Conservation (phyloP, 2,113 vertebrate species). For the Scomber japonicus region DNA sequence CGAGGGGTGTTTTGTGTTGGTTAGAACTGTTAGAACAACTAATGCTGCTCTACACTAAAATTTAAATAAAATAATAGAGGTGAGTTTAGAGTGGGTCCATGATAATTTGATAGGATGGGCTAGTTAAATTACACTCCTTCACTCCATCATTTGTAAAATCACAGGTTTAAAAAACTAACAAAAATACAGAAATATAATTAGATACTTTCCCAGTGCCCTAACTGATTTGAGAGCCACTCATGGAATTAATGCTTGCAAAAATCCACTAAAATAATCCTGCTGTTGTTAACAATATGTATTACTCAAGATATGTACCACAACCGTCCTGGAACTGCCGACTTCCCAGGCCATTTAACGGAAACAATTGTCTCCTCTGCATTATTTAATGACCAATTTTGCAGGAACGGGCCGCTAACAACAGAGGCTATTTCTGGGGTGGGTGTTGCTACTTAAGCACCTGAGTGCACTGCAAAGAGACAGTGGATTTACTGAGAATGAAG, state of each 20-base stretch:
- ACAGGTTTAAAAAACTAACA: slow-evolving; percentile 6
- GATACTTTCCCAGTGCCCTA: background rate
- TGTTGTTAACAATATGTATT: slow-evolving; percentile 25
- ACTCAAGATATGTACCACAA: slow-evolving; percentile 15
- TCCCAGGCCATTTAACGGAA: slow-evolving; percentile 40
- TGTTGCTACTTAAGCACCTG: slow-evolving; percentile 43
- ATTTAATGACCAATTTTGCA: slow-evolving; percentile 55
- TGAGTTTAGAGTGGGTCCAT: background rate
- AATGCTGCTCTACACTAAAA: slow-evolving; percentile 2
- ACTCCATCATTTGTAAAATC: background rate
- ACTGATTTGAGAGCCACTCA: slow-evolving; percentile 14
- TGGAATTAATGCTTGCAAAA: background rate
- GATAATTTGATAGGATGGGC: background rate
- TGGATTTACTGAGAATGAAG: slow-evolving; percentile 40
- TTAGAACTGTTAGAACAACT: background rate
- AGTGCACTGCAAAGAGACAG: slow-evolving; percentile 14
- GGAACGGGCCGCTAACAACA: slow-evolving; percentile 46
- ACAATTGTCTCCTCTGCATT: slow-evolving; percentile 25
- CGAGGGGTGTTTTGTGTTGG: background rate
- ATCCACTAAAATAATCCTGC: slow-evolving; percentile 26
- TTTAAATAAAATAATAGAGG: slow-evolving; percentile 4
- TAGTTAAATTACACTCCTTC: slow-evolving; percentile 9
- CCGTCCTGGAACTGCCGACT: slow-evolving; percentile 9
- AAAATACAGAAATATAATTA: background rate
- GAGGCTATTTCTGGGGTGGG: slow-evolving; percentile 20